These are phyloP conservation scores for Pycnonotus jocosus DNA, from an alignment of 2,113 vertebrate genomes.

Conservation along the genomic window DNA sequence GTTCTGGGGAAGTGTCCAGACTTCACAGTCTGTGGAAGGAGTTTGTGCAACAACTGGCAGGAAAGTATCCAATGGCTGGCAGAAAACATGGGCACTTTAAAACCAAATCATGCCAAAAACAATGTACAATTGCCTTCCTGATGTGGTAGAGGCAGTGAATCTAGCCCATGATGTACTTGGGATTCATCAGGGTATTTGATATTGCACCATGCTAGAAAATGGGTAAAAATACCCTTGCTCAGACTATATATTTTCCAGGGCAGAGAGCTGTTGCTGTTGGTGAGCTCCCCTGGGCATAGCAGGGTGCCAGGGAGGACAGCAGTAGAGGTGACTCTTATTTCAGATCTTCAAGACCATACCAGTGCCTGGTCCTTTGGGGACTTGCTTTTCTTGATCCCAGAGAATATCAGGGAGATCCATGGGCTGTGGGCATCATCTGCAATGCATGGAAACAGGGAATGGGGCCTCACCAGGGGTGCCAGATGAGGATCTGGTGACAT, in stretches of 20 bases:
- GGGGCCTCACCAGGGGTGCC: background rate
- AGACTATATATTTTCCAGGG: background rate
- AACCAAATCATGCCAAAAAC: background rate
- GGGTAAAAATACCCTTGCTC: background rate
- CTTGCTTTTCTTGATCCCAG: background rate
- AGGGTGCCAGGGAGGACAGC: background rate
- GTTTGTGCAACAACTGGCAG: background rate
- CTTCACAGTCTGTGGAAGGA: background rate
- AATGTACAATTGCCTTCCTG: background rate
- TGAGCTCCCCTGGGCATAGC: background rate
- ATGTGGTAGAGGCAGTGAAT: background rate
- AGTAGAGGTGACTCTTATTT: background rate
- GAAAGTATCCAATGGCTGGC: background rate
- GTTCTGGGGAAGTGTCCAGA: background rate
- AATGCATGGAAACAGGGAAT: background rate
- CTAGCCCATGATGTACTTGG: fast-evolving
- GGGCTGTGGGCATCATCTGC: background rate
- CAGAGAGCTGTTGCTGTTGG: background rate
- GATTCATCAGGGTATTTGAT: background rate
- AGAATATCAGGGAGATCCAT: background rate
- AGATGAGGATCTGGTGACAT: background rate
- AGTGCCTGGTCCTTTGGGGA: background rate
- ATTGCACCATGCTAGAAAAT: background rate
- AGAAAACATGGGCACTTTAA: background rate
- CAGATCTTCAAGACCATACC: background rate